A percentile compares a stretch with the other conserved stretches of the same genome.
These are phyloP conservation scores for Crotalus viridis DNA, from an alignment of 2,113 vertebrate species.

Conservation along the genomic window DNA sequence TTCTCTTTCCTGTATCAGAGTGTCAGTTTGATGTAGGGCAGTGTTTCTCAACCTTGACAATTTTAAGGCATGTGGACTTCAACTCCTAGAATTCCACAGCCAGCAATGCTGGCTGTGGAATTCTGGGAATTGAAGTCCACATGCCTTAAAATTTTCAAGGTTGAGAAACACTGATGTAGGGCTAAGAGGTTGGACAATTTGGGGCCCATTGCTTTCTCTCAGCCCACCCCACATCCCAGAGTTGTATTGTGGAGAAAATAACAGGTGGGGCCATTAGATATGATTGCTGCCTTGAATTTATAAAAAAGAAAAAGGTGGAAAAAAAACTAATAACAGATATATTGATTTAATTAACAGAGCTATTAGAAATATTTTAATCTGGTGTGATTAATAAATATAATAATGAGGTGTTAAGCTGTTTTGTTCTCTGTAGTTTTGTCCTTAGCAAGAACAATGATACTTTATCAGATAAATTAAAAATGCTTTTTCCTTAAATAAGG, in stretches of 20 bases:
- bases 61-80: no score
- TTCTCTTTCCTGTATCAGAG: background rate
- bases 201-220: background rate
- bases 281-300: background rate
- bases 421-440: background rate
- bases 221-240: background rate
- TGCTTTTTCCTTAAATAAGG: background rate
- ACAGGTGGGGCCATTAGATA: background rate
- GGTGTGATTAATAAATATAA: background rate
- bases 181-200: background rate
- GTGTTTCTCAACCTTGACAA: no score
- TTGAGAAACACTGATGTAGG: no score
- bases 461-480: slow-evolving; percentile 28
- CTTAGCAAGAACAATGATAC: slow-evolving; percentile 1
- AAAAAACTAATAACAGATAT: background rate
- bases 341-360: background rate
- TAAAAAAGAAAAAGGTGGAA: background rate
- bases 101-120: no score
- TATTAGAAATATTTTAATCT: background rate
- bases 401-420: background rate
- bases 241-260: background rate
- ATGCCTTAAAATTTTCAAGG: no score
- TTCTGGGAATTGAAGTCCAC: no score
- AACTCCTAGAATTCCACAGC: no score
- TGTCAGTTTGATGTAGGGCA: background rate